phyloP scores from a whole-genome alignment of 2,888 invertebrate genomes.

The Gonocerus acuteangulatus region DNA sequence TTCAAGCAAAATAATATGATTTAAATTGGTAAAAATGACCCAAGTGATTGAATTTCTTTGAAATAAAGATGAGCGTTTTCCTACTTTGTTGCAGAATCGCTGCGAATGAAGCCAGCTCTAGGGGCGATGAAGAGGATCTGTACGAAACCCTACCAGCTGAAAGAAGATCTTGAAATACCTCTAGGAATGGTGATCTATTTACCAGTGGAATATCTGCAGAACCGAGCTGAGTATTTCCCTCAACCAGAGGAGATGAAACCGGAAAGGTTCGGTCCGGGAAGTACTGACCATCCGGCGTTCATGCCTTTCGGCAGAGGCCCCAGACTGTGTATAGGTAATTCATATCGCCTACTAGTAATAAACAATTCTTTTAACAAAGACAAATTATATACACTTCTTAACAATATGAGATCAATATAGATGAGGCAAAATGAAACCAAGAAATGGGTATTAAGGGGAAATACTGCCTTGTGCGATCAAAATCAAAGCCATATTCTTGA shows the following conservation, averaged over 20 bases:
- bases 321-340: constrained; percentile 9
- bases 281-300: not conserved
- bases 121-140: constrained; percentile 4
- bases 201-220: not conserved
- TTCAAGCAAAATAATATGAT: too few species aligned
- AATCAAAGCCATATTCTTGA: too few species aligned
- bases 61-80: too few species aligned
- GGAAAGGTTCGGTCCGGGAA: constrained; percentile 5
- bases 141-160: constrained; percentile 2
- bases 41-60: too few species aligned
- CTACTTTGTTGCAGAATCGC: constrained; percentile 10
- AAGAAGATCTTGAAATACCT: not conserved
- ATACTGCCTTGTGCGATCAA: too few species aligned
- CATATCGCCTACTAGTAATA: not conserved
- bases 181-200: not conserved
- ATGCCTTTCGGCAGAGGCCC: constrained; percentile 26
- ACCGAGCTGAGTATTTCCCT: constrained; percentile 3
- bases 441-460: too few species aligned
- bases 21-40: too few species aligned
- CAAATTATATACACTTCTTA: too few species aligned
- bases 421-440: too few species aligned
- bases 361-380: too few species aligned
- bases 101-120: constrained; percentile 5
- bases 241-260: constrained; percentile 20
- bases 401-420: too few species aligned